A percentile compares a stretch with the other conserved stretches of the same genome.
Evolutionary conservation across 2,113 vertebrate species (phyloP).

Genomic region (Rutilus rutilus): DNA sequence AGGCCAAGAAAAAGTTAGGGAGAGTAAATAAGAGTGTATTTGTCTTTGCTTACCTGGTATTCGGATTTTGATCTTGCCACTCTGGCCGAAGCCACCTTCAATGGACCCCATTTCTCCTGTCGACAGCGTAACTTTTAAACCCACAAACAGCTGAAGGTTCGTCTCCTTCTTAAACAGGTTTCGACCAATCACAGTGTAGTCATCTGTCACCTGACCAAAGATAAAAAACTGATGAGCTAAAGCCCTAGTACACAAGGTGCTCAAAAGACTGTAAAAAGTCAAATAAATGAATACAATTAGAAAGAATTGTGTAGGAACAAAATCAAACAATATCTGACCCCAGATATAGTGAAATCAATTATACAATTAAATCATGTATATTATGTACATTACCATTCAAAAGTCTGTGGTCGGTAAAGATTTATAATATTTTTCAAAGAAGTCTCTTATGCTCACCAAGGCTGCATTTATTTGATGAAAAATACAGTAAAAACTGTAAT

Average conservation of each 20-base stretch:
- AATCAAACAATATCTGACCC: not conserved
- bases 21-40: slow-evolving; percentile 9
- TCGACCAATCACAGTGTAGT: slow-evolving; percentile 91
- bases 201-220: slow-evolving; percentile 84
- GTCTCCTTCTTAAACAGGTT: slow-evolving; percentile 98
- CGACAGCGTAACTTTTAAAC: slow-evolving; percentile 89
- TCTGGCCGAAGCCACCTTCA: slow-evolving; percentile 93
- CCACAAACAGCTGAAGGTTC: slow-evolving; percentile 95
- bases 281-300: not conserved
- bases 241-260: not conserved
- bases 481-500: not conserved
- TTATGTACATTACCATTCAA: not conserved
- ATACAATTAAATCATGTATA: not conserved
- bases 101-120: slow-evolving; percentile 90
- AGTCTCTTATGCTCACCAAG: not conserved
- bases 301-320: not conserved
- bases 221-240: not conserved
- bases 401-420: not conserved
- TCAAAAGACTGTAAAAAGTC: not conserved
- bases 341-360: not conserved
- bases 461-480: not conserved
- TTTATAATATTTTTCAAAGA: no score
- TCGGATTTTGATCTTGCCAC: slow-evolving; percentile 94
- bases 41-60: slow-evolving; percentile 80
- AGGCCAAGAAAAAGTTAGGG: not conserved